Base-by-base conservation (phyloP, 2,113 vertebrate species). In the Zosterops borbonicus region DNA sequence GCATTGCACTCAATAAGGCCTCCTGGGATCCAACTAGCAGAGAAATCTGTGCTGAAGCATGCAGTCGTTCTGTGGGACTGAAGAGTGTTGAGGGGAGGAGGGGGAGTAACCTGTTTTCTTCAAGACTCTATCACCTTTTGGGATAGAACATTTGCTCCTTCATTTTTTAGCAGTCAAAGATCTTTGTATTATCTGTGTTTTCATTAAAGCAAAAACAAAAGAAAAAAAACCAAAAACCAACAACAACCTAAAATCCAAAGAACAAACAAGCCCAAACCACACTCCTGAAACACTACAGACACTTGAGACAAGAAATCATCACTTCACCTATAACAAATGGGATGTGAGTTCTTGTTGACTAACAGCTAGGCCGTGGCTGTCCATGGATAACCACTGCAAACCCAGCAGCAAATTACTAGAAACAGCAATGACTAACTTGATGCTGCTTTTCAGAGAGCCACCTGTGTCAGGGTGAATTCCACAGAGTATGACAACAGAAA, bases 1-100 rank as follows among this genome's bases (percentile, higher is more conserved):
- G 96, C 96, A 83, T 97, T 97, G 97, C 97, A 97, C 97, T 98
- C 98, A 97, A 46, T 91, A 96, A 96, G 97, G 98, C 98, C 99
- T 98, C 98, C 80, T 83, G 99, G 98, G 99, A 99, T 97, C 98
- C 98, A 98, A 98, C 98, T 98, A 99, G 98, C 98, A 97, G 98
- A 98, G 98, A 98, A 99, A 99, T 99, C 98, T 95, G 95, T 97
- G 97, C 97, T 96, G 95, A 97, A 96, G 97, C 97, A 97, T 94
- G 93, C 96, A 98, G 96, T 94, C 74, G 16, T 95, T 96, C 95
- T 93, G 77, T 87, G 88, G 92, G 87, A 95, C 97, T 95, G 94
- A 92, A 92, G 55, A 59, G 75, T 73, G 60, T 50, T 64, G 77
- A 41, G 68, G n/a, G 35, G 44, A 56, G 50, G 7, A 83, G 76